phyloP scores from a whole-genome alignment of 2,888 invertebrate genomes.

The Apoderus coryli region DNA sequence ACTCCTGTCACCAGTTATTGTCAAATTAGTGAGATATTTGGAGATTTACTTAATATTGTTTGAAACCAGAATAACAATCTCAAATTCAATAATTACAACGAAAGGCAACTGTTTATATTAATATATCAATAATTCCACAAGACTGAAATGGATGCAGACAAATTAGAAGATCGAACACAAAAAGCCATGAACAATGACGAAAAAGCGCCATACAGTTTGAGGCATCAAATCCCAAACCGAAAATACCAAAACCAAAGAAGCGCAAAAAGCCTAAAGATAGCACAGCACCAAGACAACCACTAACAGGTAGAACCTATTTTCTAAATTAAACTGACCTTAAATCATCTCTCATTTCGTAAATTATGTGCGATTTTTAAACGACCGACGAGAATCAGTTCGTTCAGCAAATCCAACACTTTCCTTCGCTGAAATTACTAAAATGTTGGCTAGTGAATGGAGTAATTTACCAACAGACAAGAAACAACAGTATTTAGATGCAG shows the following conservation, averaged over 20 bases:
- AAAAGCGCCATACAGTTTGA: constrained; percentile 29
- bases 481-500: constrained; percentile 79
- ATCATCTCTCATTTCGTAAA: constrained; percentile 14
- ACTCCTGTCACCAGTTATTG: too few relatives aligned
- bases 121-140: too few relatives aligned
- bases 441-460: constrained; percentile 87
- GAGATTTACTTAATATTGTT: too few relatives aligned
- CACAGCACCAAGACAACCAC: constrained; percentile 57
- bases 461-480: constrained; percentile 69
- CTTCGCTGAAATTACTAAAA: constrained; percentile 81
- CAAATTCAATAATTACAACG: too few relatives aligned
- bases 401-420: constrained; percentile 68
- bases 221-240: constrained; percentile 28
- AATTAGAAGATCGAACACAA: too few relatives aligned
- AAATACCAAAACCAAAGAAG: constrained; percentile 46
- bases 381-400: constrained; percentile 66
- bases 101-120: too few relatives aligned
- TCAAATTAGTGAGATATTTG: too few relatives aligned
- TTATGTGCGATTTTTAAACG: constrained; percentile 54
- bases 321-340: constrained; percentile 1
- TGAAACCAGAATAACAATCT: too few relatives aligned
- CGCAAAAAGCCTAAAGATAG: constrained; percentile 57
- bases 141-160: too few relatives aligned
- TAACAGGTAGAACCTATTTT: constrained; percentile 41
- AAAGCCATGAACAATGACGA: too few relatives aligned